phyloP scores from a whole-genome alignment of 2,888 invertebrate genomes.

The Junonia oenone region DNA sequence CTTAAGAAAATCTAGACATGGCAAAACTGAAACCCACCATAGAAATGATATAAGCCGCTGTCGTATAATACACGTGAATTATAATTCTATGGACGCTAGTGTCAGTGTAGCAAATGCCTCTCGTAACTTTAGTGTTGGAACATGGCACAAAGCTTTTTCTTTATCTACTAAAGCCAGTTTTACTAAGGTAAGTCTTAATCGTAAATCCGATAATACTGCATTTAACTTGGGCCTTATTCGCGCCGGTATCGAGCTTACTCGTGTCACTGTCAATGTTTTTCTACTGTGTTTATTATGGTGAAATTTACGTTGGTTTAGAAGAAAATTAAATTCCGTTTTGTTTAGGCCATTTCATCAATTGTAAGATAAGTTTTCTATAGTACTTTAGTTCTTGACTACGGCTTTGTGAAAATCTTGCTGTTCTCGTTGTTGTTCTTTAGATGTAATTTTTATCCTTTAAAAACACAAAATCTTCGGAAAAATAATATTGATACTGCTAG shows the following conservation, averaged over 20 bases:
- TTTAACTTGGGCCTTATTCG: conserved; percentile 26
- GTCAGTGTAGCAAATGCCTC: conserved; percentile 18
- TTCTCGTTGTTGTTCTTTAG: no score
- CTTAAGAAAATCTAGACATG: conserved; percentile 10
- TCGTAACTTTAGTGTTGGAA: conserved; percentile 25
- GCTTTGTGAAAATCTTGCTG: not conserved
- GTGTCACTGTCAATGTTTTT: conserved; percentile 3
- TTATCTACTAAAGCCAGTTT: conserved; percentile 16
- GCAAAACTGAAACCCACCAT: conserved; percentile 5
- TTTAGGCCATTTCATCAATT: not conserved
- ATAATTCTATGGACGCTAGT: conserved; percentile 23
- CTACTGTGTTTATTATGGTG: not conserved
- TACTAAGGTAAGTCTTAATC: conserved; percentile 12
- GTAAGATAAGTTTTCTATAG: no score
- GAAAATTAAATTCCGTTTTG: not conserved
- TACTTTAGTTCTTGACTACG: no score
- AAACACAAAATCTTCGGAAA: no score
- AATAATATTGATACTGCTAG: no score
- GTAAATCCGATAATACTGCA: conserved; percentile 30
- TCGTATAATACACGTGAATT: conserved; percentile 23
- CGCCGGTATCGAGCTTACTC: conserved; percentile 1
- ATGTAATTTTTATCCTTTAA: no score
- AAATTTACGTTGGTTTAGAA: not conserved
- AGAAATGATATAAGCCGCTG: conserved; percentile 18
- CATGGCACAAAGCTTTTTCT: conserved; percentile 27